A percentile compares a stretch with the other conserved stretches of the same genome.
phyloP scores from a whole-genome alignment of 2,797 vertebrate genomes.

The Pyrocephalus nanus region DNA sequence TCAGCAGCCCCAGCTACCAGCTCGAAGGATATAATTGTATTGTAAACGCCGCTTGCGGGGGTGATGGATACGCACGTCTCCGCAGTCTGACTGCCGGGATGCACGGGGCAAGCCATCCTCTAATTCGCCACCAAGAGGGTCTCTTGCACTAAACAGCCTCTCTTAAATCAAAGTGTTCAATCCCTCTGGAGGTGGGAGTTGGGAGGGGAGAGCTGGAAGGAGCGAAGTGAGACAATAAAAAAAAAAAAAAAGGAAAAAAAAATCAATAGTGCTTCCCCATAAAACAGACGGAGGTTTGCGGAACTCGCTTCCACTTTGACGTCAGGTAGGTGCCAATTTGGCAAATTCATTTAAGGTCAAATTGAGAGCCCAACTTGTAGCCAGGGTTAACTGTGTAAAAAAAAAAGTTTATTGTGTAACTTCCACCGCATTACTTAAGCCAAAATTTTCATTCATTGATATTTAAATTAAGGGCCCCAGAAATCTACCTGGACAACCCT shows the following conservation, averaged over 20 bases:
- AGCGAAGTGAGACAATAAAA: constrained; percentile 69
- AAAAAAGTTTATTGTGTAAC: background rate
- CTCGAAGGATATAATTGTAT: background rate
- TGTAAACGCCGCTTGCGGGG: background rate
- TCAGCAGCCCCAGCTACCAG: background rate
- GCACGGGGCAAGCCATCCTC: constrained; percentile 15
- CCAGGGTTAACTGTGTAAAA: background rate
- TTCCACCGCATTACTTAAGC: fast-evolving
- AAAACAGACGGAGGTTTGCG: constrained; percentile 79
- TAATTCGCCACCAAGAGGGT: constrained; percentile 58
- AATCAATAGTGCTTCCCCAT: constrained; percentile 80
- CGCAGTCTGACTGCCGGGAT: constrained; percentile 7
- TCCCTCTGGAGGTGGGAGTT: constrained; percentile 64
- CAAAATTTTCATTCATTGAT: background rate
- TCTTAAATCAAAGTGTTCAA: constrained; percentile 82
- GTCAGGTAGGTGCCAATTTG: constrained; percentile 65
- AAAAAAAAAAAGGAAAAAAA: constrained; percentile 40
- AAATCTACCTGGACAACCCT: background rate
- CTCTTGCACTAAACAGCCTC: constrained; percentile 53
- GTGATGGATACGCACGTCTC: background rate
- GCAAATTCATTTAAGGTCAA: constrained; percentile 69
- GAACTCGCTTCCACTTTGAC: constrained; percentile 71
- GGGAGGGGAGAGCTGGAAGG: constrained; percentile 43
- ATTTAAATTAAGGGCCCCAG: background rate
- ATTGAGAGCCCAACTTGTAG: constrained; percentile 52